Conservation (phyloP, 2,797 vertebrate species). For the Syngnathus rostellatus region DNA sequence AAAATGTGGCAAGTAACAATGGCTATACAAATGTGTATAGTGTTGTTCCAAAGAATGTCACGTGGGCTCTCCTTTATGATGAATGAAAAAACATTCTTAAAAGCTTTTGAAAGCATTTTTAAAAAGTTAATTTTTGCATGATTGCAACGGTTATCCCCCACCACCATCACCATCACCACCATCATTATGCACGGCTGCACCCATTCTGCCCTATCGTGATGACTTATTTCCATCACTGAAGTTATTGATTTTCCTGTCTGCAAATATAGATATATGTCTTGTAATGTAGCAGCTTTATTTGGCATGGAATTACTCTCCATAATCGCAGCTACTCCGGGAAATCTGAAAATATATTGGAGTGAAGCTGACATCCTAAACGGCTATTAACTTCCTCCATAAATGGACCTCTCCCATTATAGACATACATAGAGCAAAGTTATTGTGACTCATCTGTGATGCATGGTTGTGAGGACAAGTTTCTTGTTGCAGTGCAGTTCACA, state of each 20-base stretch:
- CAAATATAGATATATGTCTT: background rate
- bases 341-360: background rate
- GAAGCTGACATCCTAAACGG: background rate
- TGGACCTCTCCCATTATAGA: background rate
- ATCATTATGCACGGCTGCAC: background rate
- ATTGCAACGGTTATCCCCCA: no score
- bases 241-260: background rate
- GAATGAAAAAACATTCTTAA: slow-evolving; percentile 19
- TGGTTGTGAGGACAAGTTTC: slow-evolving; percentile 6
- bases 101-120: background rate
- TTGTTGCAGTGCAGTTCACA: slow-evolving; percentile 8
- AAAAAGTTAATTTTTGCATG: background rate
- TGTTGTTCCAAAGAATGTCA: slow-evolving; percentile 69
- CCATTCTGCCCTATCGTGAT: background rate
- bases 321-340: background rate
- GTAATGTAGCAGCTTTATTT: slow-evolving; percentile 8
- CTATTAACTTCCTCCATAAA: slow-evolving; percentile 4
- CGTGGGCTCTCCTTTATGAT: slow-evolving; percentile 66
- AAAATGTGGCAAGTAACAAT: slow-evolving; percentile 34
- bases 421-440: slow-evolving; percentile 1
- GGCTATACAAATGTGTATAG: slow-evolving; percentile 56
- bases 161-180: no score
- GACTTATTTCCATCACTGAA: slow-evolving; percentile 7
- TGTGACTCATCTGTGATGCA: background rate
- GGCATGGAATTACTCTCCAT: background rate